Percentiles rank a stretch among this genome's conserved stretches.
phyloP scores from a whole-genome alignment of 2,797 vertebrate genomes.

The Neostethus bicornis region DNA sequence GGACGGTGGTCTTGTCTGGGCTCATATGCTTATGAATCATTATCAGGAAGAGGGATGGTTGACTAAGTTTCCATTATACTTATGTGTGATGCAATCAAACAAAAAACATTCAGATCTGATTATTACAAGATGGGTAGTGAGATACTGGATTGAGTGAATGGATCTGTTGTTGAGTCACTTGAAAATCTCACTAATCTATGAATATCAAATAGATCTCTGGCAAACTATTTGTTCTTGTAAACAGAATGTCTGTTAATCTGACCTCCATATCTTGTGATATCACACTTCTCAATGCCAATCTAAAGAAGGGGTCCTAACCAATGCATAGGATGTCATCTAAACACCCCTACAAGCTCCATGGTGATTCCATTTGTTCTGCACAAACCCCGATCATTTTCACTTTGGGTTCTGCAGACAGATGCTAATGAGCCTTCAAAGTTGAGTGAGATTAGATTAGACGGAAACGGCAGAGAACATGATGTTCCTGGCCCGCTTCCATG shows the following conservation, averaged over 20 bases:
- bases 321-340: conserved; percentile 33
- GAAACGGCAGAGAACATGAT: conserved; percentile 28
- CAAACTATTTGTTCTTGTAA: neutral
- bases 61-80: conserved; percentile 48
- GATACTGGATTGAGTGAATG: conserved; percentile 20
- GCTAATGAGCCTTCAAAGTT: conserved; percentile 52
- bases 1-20: conserved; percentile 58
- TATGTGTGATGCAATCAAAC: conserved; percentile 39
- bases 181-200: neutral
- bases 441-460: conserved; percentile 45
- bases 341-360: conserved; percentile 26
- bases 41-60: conserved; percentile 32
- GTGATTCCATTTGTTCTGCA: conserved; percentile 23
- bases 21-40: conserved; percentile 47
- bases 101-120: conserved; percentile 39
- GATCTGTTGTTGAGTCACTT: conserved; percentile 9
- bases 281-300: neutral
- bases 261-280: conserved; percentile 1
- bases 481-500: conserved; percentile 43
- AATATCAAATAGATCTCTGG: conserved; percentile 5
- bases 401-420: conserved; percentile 52
- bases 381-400: conserved; percentile 35
- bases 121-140: conserved; percentile 53
- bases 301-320: conserved; percentile 24
- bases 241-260: neutral